Evolutionary conservation across 2,888 invertebrate species (phyloP), one percentile per base, ranked within the genome.

Genomic region (Melieria crassipennis): DNA sequence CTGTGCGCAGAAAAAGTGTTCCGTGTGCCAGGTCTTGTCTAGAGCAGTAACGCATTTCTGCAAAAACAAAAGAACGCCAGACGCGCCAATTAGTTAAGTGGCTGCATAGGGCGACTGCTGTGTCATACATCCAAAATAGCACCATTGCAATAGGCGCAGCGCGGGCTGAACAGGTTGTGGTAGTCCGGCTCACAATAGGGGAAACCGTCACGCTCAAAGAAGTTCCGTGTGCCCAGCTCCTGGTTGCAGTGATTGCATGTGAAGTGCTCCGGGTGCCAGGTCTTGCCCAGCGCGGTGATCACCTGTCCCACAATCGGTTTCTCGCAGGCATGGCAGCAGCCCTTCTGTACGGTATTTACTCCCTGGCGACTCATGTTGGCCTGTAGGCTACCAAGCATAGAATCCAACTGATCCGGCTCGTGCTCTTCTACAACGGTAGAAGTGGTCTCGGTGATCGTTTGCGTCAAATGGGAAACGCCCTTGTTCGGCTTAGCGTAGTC

Each of bases 251-350:
- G 97, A 78, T 94, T 94, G 89, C 99, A 99, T 73, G 94, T 95
- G 88, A 99, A 99, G 88, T 99, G 99, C 88, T 99, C 99, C 62
- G 98, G 98, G 87, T 99, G 99, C 98, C 98, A 99, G 76, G 98
- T 98, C 88, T 97, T 95, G 69, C 98, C 99, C 86, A 99, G 87
- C 30, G 99, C 99, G 75, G 98, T 99, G 56, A 86, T 87, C 84
- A 92, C 93, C 92, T 98, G 98, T 80, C 99, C 99, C 74, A 99
- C 97, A 88, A 99, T 99, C 77, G 99, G 97, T 84, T 99, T 99
- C 87, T 97, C 96, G 90, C 99, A 99, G 79, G 97, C 97, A 86
- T 92, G 97, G 92, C 99, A 99, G 90, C 98, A 97, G 83, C 99
- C 99, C 89, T 99, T 99, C 87, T 99, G 98, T 81, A 98, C 97